A percentile compares a stretch with the other conserved stretches of the same genome.
Evolutionary conservation across 2,888 invertebrate genomes (phyloP).

Genomic region (Trichacis sp.): DNA sequence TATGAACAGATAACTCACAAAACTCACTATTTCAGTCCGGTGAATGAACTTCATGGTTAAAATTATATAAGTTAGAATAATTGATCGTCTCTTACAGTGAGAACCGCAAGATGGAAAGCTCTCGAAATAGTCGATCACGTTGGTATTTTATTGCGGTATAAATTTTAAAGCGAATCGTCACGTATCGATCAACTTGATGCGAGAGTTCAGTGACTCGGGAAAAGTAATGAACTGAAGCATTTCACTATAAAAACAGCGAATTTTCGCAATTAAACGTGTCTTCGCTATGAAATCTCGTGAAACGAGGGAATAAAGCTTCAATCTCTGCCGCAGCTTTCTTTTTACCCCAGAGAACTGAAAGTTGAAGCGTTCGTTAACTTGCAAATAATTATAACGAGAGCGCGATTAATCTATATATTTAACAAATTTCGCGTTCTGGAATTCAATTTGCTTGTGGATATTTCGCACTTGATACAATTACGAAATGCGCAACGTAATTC

Average conservation of each 20-base stretch:
- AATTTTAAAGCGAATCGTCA: neutral
- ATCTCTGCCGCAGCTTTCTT: too few relatives aligned
- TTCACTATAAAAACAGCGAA: neutral
- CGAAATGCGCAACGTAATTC: neutral
- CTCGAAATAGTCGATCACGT: conserved; percentile 3
- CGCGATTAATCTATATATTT: too few relatives aligned
- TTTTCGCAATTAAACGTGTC: too few relatives aligned
- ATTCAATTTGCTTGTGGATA: too few relatives aligned
- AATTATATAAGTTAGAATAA: neutral
- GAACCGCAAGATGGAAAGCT: neutral
- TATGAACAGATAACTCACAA: too few relatives aligned
- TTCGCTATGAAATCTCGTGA: neutral
- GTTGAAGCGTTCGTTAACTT: too few relatives aligned
- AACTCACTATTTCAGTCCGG: too few relatives aligned
- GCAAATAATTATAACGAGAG: too few relatives aligned
- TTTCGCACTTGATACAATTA: neutral
- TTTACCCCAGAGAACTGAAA: too few relatives aligned
- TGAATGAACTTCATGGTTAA: neutral
- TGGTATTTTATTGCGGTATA: conserved; percentile 5
- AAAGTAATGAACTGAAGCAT: neutral
- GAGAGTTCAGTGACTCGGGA: neutral
- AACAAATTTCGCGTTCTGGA: too few relatives aligned
- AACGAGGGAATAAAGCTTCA: neutral
- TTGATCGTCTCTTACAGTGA: neutral
- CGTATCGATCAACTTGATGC: conserved; percentile 1